Base-by-base conservation (phyloP, 2,797 vertebrate species). In the Cheirogaleus major region DNA sequence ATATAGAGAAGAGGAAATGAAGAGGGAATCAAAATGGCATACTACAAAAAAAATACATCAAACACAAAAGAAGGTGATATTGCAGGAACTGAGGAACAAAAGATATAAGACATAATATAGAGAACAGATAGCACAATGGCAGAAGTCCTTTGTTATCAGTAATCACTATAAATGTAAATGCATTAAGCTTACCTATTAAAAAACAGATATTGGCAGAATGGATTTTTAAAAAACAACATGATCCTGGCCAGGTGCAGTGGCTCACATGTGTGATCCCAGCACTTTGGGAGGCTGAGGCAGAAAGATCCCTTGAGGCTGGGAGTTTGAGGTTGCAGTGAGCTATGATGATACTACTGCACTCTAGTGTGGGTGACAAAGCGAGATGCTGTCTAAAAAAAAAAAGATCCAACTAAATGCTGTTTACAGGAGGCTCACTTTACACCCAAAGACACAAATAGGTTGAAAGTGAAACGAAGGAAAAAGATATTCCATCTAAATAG, bases 1-100 rank as follows among this genome's bases (percentile, higher is more conserved):
- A 85, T 52, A 93, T 45, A 93, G 30, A 91, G 63, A 85, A 95
- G 91, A 93, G n/a, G 65, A 90, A 95, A 92, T 79, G 75, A 78
- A 70, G 52, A 91, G n/a, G 38, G 67, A 95, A 75, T 92, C 30
- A 87, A 89, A 95, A 75, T 52, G 73, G 45, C 91, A 5, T 70
- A 69, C 72, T 87, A 83, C 4, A 22, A 76, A 89, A 92, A 92
- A 84, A 85, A 38, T 30, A 32, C 65, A 92, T 52, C 23, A 89
- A 87, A 75, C 65, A 87, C 48, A 80, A 70, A 92, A 75, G 52
- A 90, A 87, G 32, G 79, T 41, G 92, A 41, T 69, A 87, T 63
- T 70, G 12, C 52, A 85, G 17, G 67, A 92, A 76, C 0, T 61
- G 59, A 94, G 57, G 65, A 65, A 63, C 27, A 85, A 93, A 48